These are phyloP conservation scores for Leptinotarsa haldemani DNA, from an alignment of 2,888 invertebrate species.

Conservation along the genomic window DNA sequence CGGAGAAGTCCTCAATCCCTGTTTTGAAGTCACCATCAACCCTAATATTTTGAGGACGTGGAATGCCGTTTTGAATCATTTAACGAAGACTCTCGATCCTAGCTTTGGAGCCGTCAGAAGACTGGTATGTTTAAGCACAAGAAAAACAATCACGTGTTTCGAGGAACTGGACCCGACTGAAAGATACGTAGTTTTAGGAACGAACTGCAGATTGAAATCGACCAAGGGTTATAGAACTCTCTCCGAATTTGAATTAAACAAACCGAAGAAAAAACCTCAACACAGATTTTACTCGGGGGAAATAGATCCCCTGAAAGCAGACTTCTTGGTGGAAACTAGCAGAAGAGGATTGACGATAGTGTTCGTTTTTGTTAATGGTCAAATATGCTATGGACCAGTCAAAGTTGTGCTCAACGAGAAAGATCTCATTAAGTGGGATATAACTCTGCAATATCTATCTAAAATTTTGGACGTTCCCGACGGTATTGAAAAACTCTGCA, in stretches of 20 bases:
- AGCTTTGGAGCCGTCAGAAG: conserved; percentile 37
- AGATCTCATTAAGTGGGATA: conserved; percentile 34
- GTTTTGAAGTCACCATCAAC: conserved; percentile 37
- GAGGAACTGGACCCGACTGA: conserved; percentile 34
- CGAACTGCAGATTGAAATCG: conserved; percentile 32
- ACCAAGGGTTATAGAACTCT: conserved; percentile 32
- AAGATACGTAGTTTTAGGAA: conserved; percentile 36
- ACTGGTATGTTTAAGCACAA: conserved; percentile 33
- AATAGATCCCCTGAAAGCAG: conserved; percentile 25
- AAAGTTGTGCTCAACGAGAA: conserved; percentile 39
- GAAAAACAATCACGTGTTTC: conserved; percentile 33
- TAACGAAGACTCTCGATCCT: conserved; percentile 33
- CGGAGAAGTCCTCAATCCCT: conserved; percentile 31
- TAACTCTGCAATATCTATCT: conserved; percentile 31
- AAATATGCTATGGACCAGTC: conserved; percentile 31
- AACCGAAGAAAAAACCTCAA: conserved; percentile 24
- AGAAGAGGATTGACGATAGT: conserved; percentile 38
- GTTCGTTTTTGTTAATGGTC: conserved; percentile 36
- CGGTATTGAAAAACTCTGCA: conserved; percentile 42
- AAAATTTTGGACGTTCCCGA: conserved; percentile 42
- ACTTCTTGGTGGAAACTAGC: conserved; percentile 34
- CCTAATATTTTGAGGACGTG: conserved; percentile 41
- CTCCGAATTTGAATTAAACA: conserved; percentile 30
- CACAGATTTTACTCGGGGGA: conserved; percentile 38
- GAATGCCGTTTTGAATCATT: conserved; percentile 33